phyloP scores from a whole-genome alignment of 2,113 vertebrate species.

The Orthonyx spaldingii region DNA sequence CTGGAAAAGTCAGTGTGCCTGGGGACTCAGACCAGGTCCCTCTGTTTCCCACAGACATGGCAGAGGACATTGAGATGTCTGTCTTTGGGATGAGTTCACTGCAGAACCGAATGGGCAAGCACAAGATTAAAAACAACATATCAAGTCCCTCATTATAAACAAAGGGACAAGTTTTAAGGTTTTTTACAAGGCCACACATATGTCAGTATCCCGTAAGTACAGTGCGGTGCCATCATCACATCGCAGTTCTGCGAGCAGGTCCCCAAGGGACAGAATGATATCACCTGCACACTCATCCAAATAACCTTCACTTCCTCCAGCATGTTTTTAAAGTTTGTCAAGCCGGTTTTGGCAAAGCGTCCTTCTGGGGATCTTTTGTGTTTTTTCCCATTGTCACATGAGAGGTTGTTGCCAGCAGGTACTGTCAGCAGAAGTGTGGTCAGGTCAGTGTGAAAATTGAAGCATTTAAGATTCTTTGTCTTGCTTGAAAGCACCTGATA shows the following conservation, averaged over 20 bases:
- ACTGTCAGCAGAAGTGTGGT: background rate
- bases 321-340: background rate
- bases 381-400: background rate
- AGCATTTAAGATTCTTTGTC: background rate
- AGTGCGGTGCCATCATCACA: background rate
- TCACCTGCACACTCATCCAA: background rate
- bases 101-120: rapidly evolving
- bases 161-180: background rate
- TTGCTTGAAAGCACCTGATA: background rate
- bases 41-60: background rate
- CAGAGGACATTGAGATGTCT: background rate
- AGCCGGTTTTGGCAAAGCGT: background rate
- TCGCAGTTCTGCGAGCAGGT: background rate
- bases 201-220: background rate
- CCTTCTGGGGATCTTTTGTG: background rate
- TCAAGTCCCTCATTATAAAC: background rate
- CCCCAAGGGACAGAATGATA: background rate
- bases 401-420: background rate
- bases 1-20: background rate
- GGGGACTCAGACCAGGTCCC: background rate
- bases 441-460: background rate
- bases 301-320: background rate
- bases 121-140: background rate
- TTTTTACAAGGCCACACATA: background rate
- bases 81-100: background rate